Conservation (phyloP, 2,113 vertebrate species). For the Corydoras maculifer region DNA sequence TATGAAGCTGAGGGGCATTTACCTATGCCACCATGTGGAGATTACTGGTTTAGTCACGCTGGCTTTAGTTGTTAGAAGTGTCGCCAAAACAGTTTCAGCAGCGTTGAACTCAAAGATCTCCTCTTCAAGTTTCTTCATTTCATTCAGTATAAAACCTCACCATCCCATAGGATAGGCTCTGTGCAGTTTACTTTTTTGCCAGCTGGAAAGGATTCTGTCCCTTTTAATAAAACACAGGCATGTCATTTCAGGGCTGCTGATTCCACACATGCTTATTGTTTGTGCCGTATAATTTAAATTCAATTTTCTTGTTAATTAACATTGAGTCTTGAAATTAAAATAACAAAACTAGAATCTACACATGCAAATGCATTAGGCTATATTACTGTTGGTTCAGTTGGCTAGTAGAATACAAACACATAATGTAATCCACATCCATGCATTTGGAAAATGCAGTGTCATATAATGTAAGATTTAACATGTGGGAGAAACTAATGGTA, state of each 20-base stretch:
- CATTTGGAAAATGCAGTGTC: background rate
- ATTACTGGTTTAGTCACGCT: slow-evolving; percentile 38
- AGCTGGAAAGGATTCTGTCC: slow-evolving; percentile 73
- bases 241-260: slow-evolving; percentile 2
- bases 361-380: background rate
- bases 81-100: slow-evolving; percentile 48
- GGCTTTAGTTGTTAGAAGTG: slow-evolving; percentile 41
- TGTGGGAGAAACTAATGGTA: slow-evolving; percentile 15
- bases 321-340: too few relatives aligned
- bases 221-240: slow-evolving; percentile 52
- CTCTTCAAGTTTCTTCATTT: slow-evolving; percentile 54
- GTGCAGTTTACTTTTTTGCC: slow-evolving; percentile 65
- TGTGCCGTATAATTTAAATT: background rate
- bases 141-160: slow-evolving; percentile 33
- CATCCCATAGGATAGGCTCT: slow-evolving; percentile 24
- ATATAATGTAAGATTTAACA: background rate
- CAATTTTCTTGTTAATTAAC: background rate
- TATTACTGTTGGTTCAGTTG: background rate
- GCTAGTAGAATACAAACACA: slow-evolving; percentile 17
- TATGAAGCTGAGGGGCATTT: slow-evolving; percentile 39
- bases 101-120: slow-evolving; percentile 53
- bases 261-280: background rate
- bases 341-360: too few relatives aligned
- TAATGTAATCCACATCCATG: background rate
- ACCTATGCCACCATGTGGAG: slow-evolving; percentile 32